Percentiles rank a stretch among this genome's conserved stretches.
phyloP scores from a whole-genome alignment of 2,888 invertebrate genomes.

The Apodemia zela region DNA sequence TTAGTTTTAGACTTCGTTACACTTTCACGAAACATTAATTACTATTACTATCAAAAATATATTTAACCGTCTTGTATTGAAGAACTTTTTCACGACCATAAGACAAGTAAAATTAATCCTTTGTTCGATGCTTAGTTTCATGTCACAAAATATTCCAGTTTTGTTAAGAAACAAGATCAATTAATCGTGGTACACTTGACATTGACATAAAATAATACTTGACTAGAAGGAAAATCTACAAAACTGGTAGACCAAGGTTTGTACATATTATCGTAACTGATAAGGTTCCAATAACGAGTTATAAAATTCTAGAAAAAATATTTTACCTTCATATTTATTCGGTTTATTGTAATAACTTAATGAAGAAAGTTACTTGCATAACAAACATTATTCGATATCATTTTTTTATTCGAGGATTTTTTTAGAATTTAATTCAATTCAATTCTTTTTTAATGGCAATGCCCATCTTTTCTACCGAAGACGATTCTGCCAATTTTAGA shows the following conservation, averaged over 20 bases:
- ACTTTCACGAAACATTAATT: too few relatives aligned
- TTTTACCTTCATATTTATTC: not conserved
- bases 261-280: conserved; percentile 32
- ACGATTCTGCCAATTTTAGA: too few relatives aligned
- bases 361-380: not conserved
- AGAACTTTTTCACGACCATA: too few relatives aligned
- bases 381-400: too few relatives aligned
- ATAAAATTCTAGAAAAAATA: conserved; percentile 15
- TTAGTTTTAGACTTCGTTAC: too few relatives aligned
- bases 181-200: conserved; percentile 60
- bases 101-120: not conserved
- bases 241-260: conserved; percentile 40
- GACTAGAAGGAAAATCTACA: conserved; percentile 58
- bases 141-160: conserved; percentile 15
- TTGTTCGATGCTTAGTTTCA: not conserved
- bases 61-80: too few relatives aligned
- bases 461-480: too few relatives aligned
- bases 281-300: conserved; percentile 33
- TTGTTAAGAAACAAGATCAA: conserved; percentile 28
- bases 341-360: not conserved
- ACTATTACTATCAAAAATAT: too few relatives aligned
- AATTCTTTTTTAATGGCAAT: too few relatives aligned
- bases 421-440: too few relatives aligned
- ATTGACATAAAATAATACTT: conserved; percentile 57
- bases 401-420: too few relatives aligned